Base-by-base conservation (phyloP, 1,140 invertebrate species). In the Acromyrmex echinatior region DNA sequence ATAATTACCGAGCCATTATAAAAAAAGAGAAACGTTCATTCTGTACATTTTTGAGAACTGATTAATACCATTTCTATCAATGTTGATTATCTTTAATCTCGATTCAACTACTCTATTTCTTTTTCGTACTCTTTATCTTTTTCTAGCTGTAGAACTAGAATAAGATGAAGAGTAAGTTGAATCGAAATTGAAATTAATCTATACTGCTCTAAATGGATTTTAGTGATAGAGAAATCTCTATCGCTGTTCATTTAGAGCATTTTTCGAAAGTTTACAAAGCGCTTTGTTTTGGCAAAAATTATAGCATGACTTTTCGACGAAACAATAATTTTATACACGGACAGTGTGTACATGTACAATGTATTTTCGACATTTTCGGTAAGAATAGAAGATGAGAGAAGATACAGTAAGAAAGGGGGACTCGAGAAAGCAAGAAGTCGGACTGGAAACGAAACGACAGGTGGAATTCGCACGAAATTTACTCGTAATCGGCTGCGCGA, bases 391-490 rank as follows among this genome's bases (percentile, higher is more conserved):
- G 53, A 79, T 56, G 63, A 68, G 25, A 63, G 73, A 56, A 80
- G 14, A 60, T 51, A 5, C 0, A 5, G 2, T 25, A 4, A 60
- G 70, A 62, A 25, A 10, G 28, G 60, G 58, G 35, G 31, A 86
- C 21, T 86, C 56, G 53, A 78, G 35, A 68, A 58, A 73, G 28
- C n/a, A 87, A 92, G 78, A 91, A 86, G 35, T 9, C 65, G 51
- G 65, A 53, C 68, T 88, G 78, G 63, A 87, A 87, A 90, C 88
- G 71, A 88, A 86, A 74, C 85, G 90, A 85, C 91, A 92, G 91
- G 88, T 91, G 90, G 88, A 92, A 82, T 80, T 84, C 31, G 77
- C 78, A 87, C 85, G 87, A 92, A 92, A 87, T 91, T 92, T 87
- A 90, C 77, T 87, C 53, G 39, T 45, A 68, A 63, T 63, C n/a